A percentile compares a stretch with the other conserved stretches of the same genome.
phyloP scores from a whole-genome alignment of 30 jellyfish, hydroid and myxozoan genomes.

The Hydractinia echinata region DNA sequence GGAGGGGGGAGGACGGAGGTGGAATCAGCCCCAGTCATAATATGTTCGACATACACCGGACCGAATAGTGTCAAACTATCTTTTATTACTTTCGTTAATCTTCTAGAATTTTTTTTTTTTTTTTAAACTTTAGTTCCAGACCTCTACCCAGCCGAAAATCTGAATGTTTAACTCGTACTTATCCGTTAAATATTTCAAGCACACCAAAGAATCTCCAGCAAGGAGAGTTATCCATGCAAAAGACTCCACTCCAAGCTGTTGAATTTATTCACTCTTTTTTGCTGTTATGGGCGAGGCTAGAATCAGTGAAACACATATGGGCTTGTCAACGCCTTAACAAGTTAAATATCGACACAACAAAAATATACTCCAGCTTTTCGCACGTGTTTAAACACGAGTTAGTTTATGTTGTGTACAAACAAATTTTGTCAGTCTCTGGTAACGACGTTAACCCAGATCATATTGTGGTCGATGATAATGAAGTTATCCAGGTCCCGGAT shows the following conservation, averaged over 20 bases:
- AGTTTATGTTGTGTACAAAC: constrained; percentile 53
- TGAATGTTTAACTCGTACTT: too few relatives aligned
- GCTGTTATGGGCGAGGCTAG: constrained; percentile 49
- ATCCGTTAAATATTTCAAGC: too few relatives aligned
- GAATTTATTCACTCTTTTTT: constrained; percentile 50
- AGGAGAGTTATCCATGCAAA: constrained; percentile 23
- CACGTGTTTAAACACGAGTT: constrained; percentile 46
- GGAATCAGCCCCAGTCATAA: too few relatives aligned
- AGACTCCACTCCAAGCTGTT: constrained; percentile 46
- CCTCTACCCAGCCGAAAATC: too few relatives aligned
- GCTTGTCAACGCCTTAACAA: constrained; percentile 57
- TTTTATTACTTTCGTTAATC: too few relatives aligned
- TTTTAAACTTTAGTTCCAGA: too few relatives aligned
- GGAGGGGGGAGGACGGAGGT: too few relatives aligned
- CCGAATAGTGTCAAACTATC: too few relatives aligned
- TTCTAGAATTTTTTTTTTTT: too few relatives aligned
- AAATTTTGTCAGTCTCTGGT: constrained; percentile 47
- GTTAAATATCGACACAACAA: constrained; percentile 32
- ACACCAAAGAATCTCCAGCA: background rate
- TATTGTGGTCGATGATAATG: constrained; percentile 46
- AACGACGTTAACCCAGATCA: constrained; percentile 31
- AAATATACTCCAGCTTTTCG: constrained; percentile 25
- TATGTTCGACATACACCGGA: too few relatives aligned
- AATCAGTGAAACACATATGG: constrained; percentile 60
- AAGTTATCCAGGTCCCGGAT: constrained; percentile 37